Percentiles rank a stretch among this genome's conserved stretches.
phyloP scores from a whole-genome alignment of 2,113 vertebrate genomes.

The Erythrolamprus reginae region DNA sequence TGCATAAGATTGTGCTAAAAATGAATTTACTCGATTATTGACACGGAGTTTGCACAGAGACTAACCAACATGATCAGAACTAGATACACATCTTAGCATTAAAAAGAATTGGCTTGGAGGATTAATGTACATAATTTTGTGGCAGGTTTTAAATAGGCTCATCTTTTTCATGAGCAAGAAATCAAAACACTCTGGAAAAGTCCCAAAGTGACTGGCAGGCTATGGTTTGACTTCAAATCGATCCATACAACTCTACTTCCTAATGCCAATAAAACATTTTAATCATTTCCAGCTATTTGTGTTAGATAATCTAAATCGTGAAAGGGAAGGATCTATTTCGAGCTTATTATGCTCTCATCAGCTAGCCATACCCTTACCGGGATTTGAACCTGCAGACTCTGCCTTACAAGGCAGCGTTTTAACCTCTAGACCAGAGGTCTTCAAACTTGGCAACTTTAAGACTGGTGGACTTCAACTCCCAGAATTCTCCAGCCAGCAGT shows the following conservation, averaged over 20 bases:
- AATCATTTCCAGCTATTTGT: not conserved
- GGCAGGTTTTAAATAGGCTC: conserved; percentile 47
- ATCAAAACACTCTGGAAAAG: conserved; percentile 17
- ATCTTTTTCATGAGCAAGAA: conserved; percentile 50
- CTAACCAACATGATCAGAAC: conserved; percentile 53
- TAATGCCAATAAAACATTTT: conserved; percentile 29
- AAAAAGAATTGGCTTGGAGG: conserved; percentile 10
- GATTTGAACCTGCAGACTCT: too few relatives aligned
- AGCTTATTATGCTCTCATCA: too few relatives aligned
- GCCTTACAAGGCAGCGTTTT: too few relatives aligned
- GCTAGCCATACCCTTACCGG: too few relatives aligned
- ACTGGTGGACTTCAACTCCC: too few relatives aligned
- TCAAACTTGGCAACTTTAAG: too few relatives aligned
- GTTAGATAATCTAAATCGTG: conserved; percentile 12
- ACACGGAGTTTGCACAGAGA: conserved; percentile 51
- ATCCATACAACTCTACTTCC: not conserved
- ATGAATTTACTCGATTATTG: conserved; percentile 40
- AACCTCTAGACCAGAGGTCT: too few relatives aligned
- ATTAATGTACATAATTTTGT: conserved; percentile 46
- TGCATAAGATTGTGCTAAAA: not conserved
- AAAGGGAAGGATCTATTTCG: too few relatives aligned
- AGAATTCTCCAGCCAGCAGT: too few relatives aligned
- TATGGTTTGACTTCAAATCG: not conserved
- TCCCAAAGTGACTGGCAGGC: conserved; percentile 32
- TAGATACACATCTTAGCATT: conserved; percentile 50